phyloP scores from a whole-genome alignment of 2,797 vertebrate genomes.

The Anabas testudineus region DNA sequence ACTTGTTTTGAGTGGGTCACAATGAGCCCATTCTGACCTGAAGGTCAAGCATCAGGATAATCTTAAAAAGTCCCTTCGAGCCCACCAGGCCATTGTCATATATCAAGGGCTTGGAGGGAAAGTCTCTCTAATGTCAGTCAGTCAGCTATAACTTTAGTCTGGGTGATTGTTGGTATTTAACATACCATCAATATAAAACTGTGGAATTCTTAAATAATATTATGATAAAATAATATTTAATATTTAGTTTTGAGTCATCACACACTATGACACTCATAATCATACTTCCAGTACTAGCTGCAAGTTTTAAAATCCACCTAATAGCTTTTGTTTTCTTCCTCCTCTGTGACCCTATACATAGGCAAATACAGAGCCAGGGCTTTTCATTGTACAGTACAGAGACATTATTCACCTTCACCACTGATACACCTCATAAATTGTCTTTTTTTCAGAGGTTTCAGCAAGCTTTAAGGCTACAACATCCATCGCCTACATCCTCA shows the following conservation, averaged over 20 bases:
- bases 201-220: no score
- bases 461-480: conserved; percentile 89
- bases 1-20: conserved; percentile 3
- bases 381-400: neutral
- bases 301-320: no score
- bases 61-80: conserved; percentile 12
- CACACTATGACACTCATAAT: no score
- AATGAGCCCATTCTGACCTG: conserved; percentile 18
- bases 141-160: neutral
- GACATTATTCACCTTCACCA: neutral
- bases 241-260: no score
- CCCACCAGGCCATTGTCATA: neutral
- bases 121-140: conserved; percentile 26
- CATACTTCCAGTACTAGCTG: no score
- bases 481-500: conserved; percentile 89
- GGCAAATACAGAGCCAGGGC: no score
- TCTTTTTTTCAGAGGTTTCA: conserved; percentile 89
- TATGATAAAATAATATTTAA: no score
- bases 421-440: conserved; percentile 7
- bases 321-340: no score
- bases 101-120: conserved; percentile 19
- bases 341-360: no score
- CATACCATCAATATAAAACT: no score
- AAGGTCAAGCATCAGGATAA: conserved; percentile 28
- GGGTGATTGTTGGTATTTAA: no score